Conservation (phyloP, 1,140 invertebrate species). For the Procambarus clarkii region DNA sequence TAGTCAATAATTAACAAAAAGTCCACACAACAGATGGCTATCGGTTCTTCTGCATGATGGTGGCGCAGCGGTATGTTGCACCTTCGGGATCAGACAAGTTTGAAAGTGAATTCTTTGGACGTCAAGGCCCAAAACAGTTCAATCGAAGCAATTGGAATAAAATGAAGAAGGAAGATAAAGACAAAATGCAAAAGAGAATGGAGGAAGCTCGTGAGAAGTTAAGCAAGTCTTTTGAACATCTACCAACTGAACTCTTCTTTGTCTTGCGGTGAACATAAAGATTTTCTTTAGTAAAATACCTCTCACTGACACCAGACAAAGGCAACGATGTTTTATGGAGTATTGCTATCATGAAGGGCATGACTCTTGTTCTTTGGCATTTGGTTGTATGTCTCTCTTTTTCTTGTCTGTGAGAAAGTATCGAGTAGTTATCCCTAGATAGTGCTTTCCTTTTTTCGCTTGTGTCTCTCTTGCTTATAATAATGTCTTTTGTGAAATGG, state of each 20-base stretch:
- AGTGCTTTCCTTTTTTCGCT: too few relatives aligned
- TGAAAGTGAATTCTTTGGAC: conserved; percentile 74
- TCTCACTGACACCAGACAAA: too few relatives aligned
- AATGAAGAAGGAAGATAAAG: conserved; percentile 74
- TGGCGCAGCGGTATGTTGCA: conserved; percentile 75
- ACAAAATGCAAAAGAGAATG: conserved; percentile 75
- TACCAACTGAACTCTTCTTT: conserved; percentile 67
- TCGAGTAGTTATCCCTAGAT: too few relatives aligned
- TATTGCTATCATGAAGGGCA: too few relatives aligned
- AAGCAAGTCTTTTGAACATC: conserved; percentile 62
- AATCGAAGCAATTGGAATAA: conserved; percentile 75
- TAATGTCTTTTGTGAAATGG: too few relatives aligned
- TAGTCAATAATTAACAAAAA: not conserved
- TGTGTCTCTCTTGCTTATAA: too few relatives aligned
- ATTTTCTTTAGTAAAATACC: too few relatives aligned
- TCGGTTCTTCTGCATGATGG: conserved; percentile 76
- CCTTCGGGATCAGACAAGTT: conserved; percentile 55
- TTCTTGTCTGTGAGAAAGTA: too few relatives aligned
- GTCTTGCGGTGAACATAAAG: conserved; percentile 64
- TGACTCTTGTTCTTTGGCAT: too few relatives aligned
- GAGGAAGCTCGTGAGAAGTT: conserved; percentile 72
- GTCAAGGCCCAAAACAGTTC: conserved; percentile 73
- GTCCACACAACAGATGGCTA: conserved; percentile 73
- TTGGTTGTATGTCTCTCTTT: too few relatives aligned
- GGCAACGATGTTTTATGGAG: too few relatives aligned